phyloP scores from a whole-genome alignment of 1,140 invertebrate species.

The Pararge aegeria region DNA sequence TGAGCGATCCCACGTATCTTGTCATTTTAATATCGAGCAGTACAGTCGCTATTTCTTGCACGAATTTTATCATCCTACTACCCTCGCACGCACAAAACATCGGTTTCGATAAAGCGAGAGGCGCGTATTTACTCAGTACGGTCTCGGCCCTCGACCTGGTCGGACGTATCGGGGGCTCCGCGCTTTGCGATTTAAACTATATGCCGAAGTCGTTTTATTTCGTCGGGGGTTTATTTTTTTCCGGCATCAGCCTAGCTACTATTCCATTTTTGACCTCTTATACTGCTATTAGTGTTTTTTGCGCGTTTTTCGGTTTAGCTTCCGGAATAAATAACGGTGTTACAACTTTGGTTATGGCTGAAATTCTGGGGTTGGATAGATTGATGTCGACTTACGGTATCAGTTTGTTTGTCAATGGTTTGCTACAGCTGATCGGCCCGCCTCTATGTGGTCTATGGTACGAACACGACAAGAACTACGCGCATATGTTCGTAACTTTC shows the following conservation, averaged over 20 bases:
- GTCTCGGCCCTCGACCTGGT: constrained; percentile 89
- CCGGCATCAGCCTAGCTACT: constrained; percentile 84
- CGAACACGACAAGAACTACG: constrained; percentile 82
- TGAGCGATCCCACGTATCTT: constrained; percentile 88
- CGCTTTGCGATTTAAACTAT: constrained; percentile 86
- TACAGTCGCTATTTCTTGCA: constrained; percentile 91
- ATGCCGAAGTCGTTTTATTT: constrained; percentile 91
- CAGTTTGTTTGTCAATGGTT: constrained; percentile 90
- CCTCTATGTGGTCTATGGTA: constrained; percentile 87
- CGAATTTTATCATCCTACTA: constrained; percentile 90
- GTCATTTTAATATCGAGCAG: constrained; percentile 90
- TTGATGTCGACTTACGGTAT: constrained; percentile 92
- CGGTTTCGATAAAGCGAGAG: constrained; percentile 84
- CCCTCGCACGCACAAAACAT: constrained; percentile 86
- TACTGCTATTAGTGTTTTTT: constrained; percentile 82
- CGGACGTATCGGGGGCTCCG: constrained; percentile 89
- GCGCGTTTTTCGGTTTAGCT: constrained; percentile 87
- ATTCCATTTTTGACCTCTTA: constrained; percentile 84
- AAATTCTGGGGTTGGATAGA: constrained; percentile 89
- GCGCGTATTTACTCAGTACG: constrained; percentile 86
- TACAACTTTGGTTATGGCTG: constrained; percentile 91
- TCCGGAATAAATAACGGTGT: constrained; percentile 92
- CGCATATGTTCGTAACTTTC: constrained; percentile 86
- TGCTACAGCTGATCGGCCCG: constrained; percentile 89
- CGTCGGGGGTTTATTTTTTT: constrained; percentile 87